Evolutionary conservation across 2,113 vertebrate genomes (phyloP), one percentile per base, ranked within the genome.

Genomic region (Edolisoma coerulescens): DNA sequence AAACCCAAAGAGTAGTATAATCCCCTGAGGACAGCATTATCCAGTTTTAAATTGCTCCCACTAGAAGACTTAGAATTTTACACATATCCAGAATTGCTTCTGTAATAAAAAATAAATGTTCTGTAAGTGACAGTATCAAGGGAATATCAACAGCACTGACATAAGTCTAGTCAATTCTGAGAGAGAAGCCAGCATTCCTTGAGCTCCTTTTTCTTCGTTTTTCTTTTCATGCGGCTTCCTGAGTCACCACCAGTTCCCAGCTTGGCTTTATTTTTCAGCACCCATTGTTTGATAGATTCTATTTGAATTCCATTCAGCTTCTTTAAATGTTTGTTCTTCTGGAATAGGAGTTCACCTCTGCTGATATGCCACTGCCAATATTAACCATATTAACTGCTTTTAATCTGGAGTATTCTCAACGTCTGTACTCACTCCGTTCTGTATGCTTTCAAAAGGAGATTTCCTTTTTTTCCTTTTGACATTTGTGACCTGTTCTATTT

Each of bases 31-130:
- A 92, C 57, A 69, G 19, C 84, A 94, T 95, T 96, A 92, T 95
- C 89, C 95, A 65, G 92, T 96, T 96, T 97, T 96, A 96, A 98
- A 96, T 94, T 97, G 91, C 80, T 96, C 95, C 96, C 96, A 91
- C 70, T 84, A 96, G 97, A 91, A 93, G 80, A 86, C 30, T 81
- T 91, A 61, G 94, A 97, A 90, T 97, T 96, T 95, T 91, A 54
- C 80, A 70, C 73, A 49, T 88, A 95, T 89, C 92, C 57, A 88
- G 95, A 96, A 96, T 92, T 95, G 96, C 96, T 97, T 95, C 96
- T 96, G 77, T 90, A 96, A 97, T 96, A 96, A 97, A 96, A 97
- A 97, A 97, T 92, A 92, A 96, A 89, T 93, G 94, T 95, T 96
- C 94, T 76, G 2, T 97, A 95, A 97, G 94, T 96, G 95, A 93